These are phyloP conservation scores for Hypolimnas misippus DNA, from an alignment of 2,888 invertebrate genomes.

Conservation along the genomic window DNA sequence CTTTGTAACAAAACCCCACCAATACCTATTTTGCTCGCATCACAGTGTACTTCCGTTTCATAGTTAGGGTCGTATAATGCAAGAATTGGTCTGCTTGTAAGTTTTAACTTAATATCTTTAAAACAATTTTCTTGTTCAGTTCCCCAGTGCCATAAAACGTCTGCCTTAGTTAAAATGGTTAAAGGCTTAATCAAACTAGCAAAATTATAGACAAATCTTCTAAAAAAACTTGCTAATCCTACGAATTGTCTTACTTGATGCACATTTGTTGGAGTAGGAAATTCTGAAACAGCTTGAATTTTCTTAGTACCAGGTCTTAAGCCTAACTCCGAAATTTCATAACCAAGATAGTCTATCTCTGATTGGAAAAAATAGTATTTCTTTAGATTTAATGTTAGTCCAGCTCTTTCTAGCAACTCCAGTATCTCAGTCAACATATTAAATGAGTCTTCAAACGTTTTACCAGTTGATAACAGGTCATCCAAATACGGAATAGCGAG, in stretches of 20 bases:
- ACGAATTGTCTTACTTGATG: constrained; percentile 50
- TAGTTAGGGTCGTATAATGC: constrained; percentile 4
- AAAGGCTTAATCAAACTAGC: constrained; percentile 29
- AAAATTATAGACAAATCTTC: constrained; percentile 45
- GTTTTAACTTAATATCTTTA: constrained; percentile 15
- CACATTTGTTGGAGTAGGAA: constrained; percentile 43
- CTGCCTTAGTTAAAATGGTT: constrained; percentile 21
- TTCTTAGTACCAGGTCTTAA: constrained; percentile 45
- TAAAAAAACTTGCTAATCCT: constrained; percentile 40
- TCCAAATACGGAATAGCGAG: constrained; percentile 39
- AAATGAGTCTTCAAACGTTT: constrained; percentile 6
- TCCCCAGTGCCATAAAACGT: constrained; percentile 28
- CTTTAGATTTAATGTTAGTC: constrained; percentile 44
- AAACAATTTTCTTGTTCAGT: constrained; percentile 15
- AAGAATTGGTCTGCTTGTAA: constrained; percentile 6
- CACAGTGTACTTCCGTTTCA: constrained; percentile 16
- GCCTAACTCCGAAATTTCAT: constrained; percentile 40
- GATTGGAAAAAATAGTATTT: constrained; percentile 46
- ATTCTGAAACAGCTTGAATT: constrained; percentile 40
- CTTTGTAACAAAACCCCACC: constrained; percentile 18
- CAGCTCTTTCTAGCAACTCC: constrained; percentile 24
- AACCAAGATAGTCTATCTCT: constrained; percentile 45
- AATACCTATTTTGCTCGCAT: constrained; percentile 13
- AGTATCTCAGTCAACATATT: constrained; percentile 33
- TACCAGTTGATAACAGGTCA: constrained; percentile 37